Evolutionary conservation across 2,113 vertebrate species (phyloP), one percentile per base, ranked within the genome.

Genomic region (Machaerirhynchus nigripectus): DNA sequence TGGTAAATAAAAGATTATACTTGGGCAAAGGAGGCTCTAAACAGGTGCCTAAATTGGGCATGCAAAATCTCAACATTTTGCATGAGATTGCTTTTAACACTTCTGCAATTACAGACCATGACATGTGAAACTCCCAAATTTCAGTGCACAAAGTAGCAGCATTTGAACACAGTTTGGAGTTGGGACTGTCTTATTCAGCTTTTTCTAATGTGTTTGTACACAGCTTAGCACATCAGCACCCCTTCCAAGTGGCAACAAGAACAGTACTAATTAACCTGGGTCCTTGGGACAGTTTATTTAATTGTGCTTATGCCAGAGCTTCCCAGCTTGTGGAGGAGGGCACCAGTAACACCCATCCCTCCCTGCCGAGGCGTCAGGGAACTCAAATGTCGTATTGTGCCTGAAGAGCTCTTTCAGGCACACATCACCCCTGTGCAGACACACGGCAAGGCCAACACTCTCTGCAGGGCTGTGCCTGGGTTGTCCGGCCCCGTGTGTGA

Each of bases 391-490:
- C 79, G 22, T 3, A 9, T 1, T 37, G 30, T 30, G 19, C 71
- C 37, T 42, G 53, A 31, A 20, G 37, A 63, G 28, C 13, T 44
- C n/a, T 53, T 52, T 19, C 85, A 95, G 59, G 33, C 21, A 67
- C 39, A 12, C 28, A 50, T 55, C 71, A 42, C 2, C 53, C 15
- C 15, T 49, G 47, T 49, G 65, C 80, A 74, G 60, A 13, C 40
- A 55, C 23, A 20, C 1, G 2, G 21, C 0, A 1, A 49, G 24
- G 19, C 13, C n/a, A 57, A 23, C 1, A 3, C 26, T 46, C 49
- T 49, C 3, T 2, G 20, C 33, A 46, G 57, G 30, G 67, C 76
- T 71, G 71, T 55, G 33, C 52, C 31, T 0, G 0, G 17, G 11
- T 4, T 44, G 28, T 23, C 26, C 85, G 69, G 23, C 64, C 64